Evolutionary conservation across 2,888 invertebrate species (phyloP).

Genomic region (Creontiades dilutus): DNA sequence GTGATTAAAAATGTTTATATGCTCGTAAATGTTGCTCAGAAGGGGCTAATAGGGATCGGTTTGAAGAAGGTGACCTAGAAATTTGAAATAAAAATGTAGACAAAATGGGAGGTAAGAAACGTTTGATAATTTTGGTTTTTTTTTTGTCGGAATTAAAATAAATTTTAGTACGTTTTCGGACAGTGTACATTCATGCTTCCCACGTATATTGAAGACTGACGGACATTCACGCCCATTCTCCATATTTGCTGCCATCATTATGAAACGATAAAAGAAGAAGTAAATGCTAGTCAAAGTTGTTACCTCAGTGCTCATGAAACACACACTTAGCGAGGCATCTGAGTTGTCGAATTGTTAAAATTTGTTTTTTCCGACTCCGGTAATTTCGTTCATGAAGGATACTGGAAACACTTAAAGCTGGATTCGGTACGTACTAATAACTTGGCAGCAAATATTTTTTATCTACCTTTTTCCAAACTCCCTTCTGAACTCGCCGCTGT

Average conservation of each 20-base stretch:
- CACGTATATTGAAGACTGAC: slow-evolving; percentile 42
- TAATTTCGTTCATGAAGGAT: neutral
- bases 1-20: neutral
- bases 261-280: neutral
- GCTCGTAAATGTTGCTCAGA: neutral
- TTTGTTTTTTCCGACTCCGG: neutral
- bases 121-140: neutral
- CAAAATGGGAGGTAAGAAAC: neutral
- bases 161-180: neutral
- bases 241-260: slow-evolving; percentile 63
- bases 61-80: neutral
- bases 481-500: slow-evolving; percentile 99
- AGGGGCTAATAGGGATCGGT: neutral
- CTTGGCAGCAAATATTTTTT: slow-evolving; percentile 74
- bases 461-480: slow-evolving; percentile 98
- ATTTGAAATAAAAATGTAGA: neutral
- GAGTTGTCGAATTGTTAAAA: neutral
- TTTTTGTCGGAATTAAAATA: neutral
- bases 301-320: neutral
- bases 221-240: slow-evolving; percentile 66
- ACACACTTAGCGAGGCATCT: slow-evolving; percentile 27
- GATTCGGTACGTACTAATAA: slow-evolving; percentile 44
- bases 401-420: slow-evolving; percentile 38
- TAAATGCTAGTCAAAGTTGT: neutral
- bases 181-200: slow-evolving; percentile 51